Conservation (phyloP, 37 sponge, comb jelly and placozoan genomes). For the Theonella swinhoei region DNA sequence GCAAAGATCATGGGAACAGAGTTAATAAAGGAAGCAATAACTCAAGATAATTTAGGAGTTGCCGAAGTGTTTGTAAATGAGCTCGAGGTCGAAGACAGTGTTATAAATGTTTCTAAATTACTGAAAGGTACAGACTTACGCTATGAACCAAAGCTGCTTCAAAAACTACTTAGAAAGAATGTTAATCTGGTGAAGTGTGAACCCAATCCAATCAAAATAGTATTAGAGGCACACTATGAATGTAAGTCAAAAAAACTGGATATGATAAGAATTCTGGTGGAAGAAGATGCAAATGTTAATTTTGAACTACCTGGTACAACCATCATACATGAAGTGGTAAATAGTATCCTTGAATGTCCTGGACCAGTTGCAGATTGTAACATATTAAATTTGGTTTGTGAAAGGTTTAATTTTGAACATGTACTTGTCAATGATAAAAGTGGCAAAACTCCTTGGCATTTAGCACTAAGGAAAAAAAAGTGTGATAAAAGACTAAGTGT, state of each 20-base stretch:
- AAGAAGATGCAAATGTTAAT: neutral
- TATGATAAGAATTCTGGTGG: neutral
- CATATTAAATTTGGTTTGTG: neutral
- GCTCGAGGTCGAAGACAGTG: neutral
- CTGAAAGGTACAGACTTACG: neutral
- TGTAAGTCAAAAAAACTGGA: neutral
- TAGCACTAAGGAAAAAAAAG: neutral
- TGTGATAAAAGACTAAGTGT: neutral
- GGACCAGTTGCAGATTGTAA: neutral
- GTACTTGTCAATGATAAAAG: neutral
- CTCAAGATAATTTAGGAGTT: neutral
- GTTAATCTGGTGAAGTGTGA: neutral
- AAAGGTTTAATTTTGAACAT: neutral
- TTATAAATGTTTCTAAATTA: neutral
- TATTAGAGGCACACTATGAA: neutral
- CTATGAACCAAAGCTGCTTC: neutral
- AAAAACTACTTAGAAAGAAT: neutral
- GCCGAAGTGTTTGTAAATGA: neutral
- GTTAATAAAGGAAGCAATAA: neutral
- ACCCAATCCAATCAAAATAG: neutral
- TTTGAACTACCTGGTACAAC: neutral
- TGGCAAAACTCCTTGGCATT: neutral
- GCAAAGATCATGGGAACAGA: neutral
- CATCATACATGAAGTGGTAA: neutral
- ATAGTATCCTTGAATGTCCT: neutral